phyloP scores from a whole-genome alignment of 2,888 invertebrate species.

The Chloromyia formosa region DNA sequence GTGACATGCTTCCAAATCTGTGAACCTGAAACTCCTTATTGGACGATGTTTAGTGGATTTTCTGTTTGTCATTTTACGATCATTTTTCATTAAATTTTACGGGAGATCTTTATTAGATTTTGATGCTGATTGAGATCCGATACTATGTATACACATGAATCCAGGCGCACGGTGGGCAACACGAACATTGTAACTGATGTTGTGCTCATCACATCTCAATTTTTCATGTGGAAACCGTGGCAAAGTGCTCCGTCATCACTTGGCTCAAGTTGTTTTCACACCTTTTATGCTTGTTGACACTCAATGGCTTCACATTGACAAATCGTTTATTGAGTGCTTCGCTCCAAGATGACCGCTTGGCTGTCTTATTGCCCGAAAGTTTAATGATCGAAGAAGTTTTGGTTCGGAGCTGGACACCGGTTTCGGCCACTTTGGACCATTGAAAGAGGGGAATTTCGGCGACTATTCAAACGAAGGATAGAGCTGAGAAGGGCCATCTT shows the following conservation, averaged over 20 bases:
- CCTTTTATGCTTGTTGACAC: constrained; percentile 37
- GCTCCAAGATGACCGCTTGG: background rate
- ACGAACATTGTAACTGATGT: background rate
- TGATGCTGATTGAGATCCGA: constrained; percentile 19
- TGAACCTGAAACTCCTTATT: constrained; percentile 35
- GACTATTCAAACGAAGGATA: no score
- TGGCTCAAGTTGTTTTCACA: constrained; percentile 38
- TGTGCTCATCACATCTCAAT: constrained; percentile 37
- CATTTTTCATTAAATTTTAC: constrained; percentile 41
- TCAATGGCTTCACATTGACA: constrained; percentile 39
- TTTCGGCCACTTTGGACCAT: background rate
- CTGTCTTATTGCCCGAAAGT: constrained; percentile 37
- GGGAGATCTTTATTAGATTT: constrained; percentile 36
- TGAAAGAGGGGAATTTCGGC: background rate
- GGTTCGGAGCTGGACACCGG: background rate
- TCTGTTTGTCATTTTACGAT: constrained; percentile 41
- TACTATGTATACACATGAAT: background rate
- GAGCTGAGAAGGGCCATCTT: no score
- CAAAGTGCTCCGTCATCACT: constrained; percentile 38
- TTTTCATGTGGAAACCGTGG: constrained; percentile 10
- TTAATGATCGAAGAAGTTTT: constrained; percentile 38
- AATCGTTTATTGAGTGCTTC: constrained; percentile 28
- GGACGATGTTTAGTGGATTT: constrained; percentile 28
- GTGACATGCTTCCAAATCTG: constrained; percentile 18
- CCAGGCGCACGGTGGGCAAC: background rate